A percentile compares a stretch with the other conserved stretches of the same genome.
Evolutionary conservation across 2,113 vertebrate genomes (phyloP).

Genomic region (Lipophrys pholis): DNA sequence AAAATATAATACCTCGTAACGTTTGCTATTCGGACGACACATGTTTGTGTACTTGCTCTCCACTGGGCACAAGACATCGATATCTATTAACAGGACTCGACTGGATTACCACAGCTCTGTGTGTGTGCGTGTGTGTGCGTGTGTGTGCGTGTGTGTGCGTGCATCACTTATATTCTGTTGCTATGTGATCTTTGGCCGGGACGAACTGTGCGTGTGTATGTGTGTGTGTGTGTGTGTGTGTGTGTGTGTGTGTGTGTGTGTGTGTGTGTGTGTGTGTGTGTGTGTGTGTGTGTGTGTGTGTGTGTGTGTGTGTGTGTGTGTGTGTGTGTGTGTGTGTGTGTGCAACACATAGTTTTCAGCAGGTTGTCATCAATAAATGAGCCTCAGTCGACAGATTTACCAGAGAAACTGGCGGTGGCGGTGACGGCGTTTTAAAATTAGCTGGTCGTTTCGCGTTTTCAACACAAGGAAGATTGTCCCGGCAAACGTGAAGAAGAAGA

Average conservation of each 20-base stretch:
- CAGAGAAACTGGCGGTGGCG: constrained; percentile 7
- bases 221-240: background rate
- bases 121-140: constrained; percentile 25
- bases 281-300: background rate
- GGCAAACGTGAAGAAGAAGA: constrained; percentile 18
- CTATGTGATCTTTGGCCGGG: constrained; percentile 63
- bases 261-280: background rate
- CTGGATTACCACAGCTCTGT: constrained; percentile 64
- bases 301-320: background rate
- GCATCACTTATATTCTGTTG: constrained; percentile 68
- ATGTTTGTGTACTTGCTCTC: constrained; percentile 74
- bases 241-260: background rate
- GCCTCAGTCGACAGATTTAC: constrained; percentile 21
- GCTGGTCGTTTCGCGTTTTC: constrained; percentile 12
- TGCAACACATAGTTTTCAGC: constrained; percentile 20
- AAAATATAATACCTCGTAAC: constrained; percentile 67
- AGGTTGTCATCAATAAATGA: constrained; percentile 62
- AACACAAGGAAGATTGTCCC: background rate
- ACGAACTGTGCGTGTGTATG: background rate
- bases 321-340: background rate
- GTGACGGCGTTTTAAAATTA: background rate
- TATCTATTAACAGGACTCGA: constrained; percentile 59
- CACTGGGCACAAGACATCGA: constrained; percentile 63
- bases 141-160: constrained; percentile 30
- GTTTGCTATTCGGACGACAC: constrained; percentile 67